Conservation (phyloP, 2,888 invertebrate genomes). For the Pyrgus malvae region DNA sequence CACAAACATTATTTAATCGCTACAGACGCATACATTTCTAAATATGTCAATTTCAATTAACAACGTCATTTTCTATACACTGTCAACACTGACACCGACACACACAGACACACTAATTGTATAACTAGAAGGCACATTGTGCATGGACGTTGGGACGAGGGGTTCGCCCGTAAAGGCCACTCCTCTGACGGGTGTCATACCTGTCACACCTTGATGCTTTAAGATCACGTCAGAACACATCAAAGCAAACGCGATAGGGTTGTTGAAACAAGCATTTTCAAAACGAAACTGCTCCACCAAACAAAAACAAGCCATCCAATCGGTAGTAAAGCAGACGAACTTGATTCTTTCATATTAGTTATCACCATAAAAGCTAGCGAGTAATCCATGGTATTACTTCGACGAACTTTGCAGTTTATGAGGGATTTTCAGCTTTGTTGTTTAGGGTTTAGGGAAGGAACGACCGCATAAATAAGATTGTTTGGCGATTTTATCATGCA, state of each 20-base stretch:
- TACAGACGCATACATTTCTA: too few species aligned
- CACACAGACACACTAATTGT: too few species aligned
- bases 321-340: slow-evolving; percentile 46
- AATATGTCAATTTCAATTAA: too few species aligned
- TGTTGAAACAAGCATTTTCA: slow-evolving; percentile 37
- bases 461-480: slow-evolving; percentile 33
- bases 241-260: slow-evolving; percentile 4
- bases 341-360: slow-evolving; percentile 61
- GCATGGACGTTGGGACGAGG: too few species aligned
- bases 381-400: slow-evolving; percentile 41
- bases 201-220: too few species aligned
- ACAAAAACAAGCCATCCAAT: slow-evolving; percentile 51
- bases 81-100: too few species aligned
- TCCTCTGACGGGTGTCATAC: too few species aligned
- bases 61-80: too few species aligned
- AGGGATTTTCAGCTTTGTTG: slow-evolving; percentile 7
- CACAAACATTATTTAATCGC: too few species aligned
- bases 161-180: too few species aligned
- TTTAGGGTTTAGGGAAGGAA: neutral
- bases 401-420: neutral
- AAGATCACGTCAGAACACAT: slow-evolving; percentile 13
- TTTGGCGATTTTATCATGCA: slow-evolving; percentile 51
- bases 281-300: slow-evolving; percentile 43
- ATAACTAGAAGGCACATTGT: too few species aligned
- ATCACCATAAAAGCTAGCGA: slow-evolving; percentile 53